Percentiles rank a stretch among this genome's conserved stretches.
phyloP scores from a whole-genome alignment of 2,113 vertebrate species.

The Chloebia gouldiae region DNA sequence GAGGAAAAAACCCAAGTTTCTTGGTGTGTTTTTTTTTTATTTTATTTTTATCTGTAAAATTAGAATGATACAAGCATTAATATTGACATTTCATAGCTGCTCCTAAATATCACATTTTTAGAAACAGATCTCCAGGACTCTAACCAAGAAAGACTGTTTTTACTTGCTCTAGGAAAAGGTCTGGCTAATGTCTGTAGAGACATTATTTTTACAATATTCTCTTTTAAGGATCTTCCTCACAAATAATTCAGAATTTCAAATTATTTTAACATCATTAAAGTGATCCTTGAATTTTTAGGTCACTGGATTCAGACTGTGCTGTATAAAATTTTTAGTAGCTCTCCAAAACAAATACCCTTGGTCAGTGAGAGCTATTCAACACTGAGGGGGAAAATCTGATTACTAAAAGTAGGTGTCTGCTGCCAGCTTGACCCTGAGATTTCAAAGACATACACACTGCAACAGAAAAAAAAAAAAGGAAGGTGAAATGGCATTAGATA shows the following conservation, averaged over 20 bases:
- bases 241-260: not conserved
- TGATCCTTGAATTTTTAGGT: not conserved
- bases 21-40: fast-evolving
- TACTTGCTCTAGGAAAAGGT: not conserved
- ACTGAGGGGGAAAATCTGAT: not conserved
- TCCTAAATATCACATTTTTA: slow-evolving; percentile 26
- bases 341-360: not conserved
- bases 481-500: not conserved
- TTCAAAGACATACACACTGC: not conserved
- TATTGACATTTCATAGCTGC: not conserved
- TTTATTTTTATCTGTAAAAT: not conserved
- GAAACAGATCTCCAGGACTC: not conserved
- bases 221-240: not conserved
- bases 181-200: not conserved
- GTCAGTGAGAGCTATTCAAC: not conserved
- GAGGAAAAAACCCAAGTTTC: not conserved
- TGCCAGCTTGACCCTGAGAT: not conserved
- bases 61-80: not conserved
- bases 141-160: not conserved
- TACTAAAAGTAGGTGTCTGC: not conserved
- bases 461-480: not conserved
- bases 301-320: not conserved
- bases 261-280: not conserved
- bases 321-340: not conserved
- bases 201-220: not conserved